Evolutionary conservation across 1,140 invertebrate genomes (phyloP), one percentile per base, ranked within the genome.

Genomic region (Drosophila pectinifera): DNA sequence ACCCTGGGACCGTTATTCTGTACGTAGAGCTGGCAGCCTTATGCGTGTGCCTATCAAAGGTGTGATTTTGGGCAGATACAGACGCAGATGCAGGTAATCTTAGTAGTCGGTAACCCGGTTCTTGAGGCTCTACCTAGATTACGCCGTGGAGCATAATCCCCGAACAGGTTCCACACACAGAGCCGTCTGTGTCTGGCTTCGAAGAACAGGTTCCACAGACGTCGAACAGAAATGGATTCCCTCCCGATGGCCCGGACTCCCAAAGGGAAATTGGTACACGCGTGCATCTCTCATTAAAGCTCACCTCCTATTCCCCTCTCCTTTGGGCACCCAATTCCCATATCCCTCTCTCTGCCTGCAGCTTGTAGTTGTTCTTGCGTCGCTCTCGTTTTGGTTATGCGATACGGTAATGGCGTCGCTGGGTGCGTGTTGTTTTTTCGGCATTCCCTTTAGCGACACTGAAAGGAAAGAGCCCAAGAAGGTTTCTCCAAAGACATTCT

Each of bases 401-500:
- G 64, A 70, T 70, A 48, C 64, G 14, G 57, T 70, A 70, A 70
- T 70, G 65, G 65, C 51, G 34, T 67, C 22, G 41, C 36, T 31
- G 20, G 51, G 20, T 42, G 45, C 26, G 58, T 64, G 63, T 16
- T 26, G 22, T 45, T 45, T 18, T 16, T 41, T 36, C 6, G 28
- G 46, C 16, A 6, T 64, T 64, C 14, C 46, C 39, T 53, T 68
- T 16, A 26, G 28, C 58, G 58, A 43, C 62, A 67, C 41, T 46
- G 11, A 70, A 67, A 69, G 43, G 64, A 64, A 62, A 67, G 26
- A 49, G 46, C 11, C 36, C 36, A 49, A 49, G 20, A 65, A 80
- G 69, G 56, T 73, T 65, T 65, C 73, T 68, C 74, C 54, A 68
- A 78, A 82, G 42, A 41, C 48, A 69, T 80, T 24, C 45, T 26